These are phyloP conservation scores for Haliclona indistincta DNA, from an alignment of 37 sponge, comb jelly and placozoan species.

Conservation along the genomic window DNA sequence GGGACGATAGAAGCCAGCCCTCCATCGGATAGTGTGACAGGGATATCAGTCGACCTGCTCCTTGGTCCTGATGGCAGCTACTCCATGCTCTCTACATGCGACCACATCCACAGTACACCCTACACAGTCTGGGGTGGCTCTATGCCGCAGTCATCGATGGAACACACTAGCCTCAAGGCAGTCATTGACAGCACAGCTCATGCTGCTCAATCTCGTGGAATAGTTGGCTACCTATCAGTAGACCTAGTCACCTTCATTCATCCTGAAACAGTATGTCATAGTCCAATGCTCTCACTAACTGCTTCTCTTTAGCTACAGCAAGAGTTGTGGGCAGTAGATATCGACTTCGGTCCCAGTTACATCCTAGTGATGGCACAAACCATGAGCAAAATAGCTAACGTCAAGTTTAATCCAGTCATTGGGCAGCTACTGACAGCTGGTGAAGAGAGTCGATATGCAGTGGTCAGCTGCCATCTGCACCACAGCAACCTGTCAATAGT, in stretches of 20 bases:
- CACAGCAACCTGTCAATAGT: constrained; percentile 86
- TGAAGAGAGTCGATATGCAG: constrained; percentile 45
- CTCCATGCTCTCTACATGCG: constrained; percentile 63
- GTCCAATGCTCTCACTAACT: neutral
- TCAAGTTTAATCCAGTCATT: neutral
- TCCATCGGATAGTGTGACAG: constrained; percentile 83
- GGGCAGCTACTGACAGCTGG: constrained; percentile 13
- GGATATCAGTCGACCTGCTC: constrained; percentile 81
- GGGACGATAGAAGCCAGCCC: constrained; percentile 92
- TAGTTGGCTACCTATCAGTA: constrained; percentile 84
- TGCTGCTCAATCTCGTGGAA: constrained; percentile 43
- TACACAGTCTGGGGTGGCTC: constrained; percentile 89
- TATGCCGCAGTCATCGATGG: constrained; percentile 86
- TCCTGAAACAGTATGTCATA: constrained; percentile 39
- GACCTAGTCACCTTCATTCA: constrained; percentile 90
- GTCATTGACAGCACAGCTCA: neutral
- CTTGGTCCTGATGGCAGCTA: constrained; percentile 80
- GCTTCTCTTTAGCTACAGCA: constrained; percentile 61
- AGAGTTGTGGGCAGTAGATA: constrained; percentile 82
- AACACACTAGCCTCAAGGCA: neutral
- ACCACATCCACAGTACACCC: constrained; percentile 69
- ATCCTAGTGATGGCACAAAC: constrained; percentile 57
- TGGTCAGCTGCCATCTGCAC: constrained; percentile 67
- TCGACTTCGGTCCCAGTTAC: constrained; percentile 80
- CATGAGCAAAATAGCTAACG: constrained; percentile 66